Evolutionary conservation across 2,113 vertebrate species (phyloP).

Genomic region (Crypturellus undulatus): DNA sequence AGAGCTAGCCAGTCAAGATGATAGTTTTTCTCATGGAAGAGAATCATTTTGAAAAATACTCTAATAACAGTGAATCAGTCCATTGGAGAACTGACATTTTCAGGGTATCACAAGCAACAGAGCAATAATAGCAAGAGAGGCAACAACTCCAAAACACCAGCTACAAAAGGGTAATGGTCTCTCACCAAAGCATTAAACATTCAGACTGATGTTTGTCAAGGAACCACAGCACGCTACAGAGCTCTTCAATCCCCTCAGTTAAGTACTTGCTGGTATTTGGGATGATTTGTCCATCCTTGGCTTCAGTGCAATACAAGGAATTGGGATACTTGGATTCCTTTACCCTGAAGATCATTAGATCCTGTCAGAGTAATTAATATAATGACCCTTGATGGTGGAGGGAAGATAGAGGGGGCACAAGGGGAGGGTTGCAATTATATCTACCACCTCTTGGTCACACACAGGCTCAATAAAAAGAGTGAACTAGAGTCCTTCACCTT

Average conservation of each 20-base stretch:
- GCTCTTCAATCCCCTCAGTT: not conserved
- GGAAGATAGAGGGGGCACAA: accelerated
- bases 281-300: not conserved
- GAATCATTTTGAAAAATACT: not conserved
- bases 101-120: not conserved
- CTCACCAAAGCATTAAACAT: not conserved
- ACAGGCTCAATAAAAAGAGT: not conserved
- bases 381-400: not conserved
- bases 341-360: not conserved
- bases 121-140: not conserved
- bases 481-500: not conserved
- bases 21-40: not conserved
- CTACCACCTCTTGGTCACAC: not conserved
- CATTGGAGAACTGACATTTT: not conserved
- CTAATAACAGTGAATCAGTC: not conserved
- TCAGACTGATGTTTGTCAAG: not conserved
- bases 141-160: not conserved
- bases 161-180: not conserved
- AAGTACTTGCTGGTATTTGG: not conserved
- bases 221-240: not conserved
- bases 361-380: not conserved
- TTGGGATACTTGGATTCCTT: not conserved
- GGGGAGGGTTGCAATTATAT: not conserved
- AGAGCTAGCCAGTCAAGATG: not conserved
- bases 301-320: not conserved